Evolutionary conservation across 2,113 vertebrate genomes (phyloP), one percentile per base, ranked within the genome.

Genomic region (Tetrao urogallus): DNA sequence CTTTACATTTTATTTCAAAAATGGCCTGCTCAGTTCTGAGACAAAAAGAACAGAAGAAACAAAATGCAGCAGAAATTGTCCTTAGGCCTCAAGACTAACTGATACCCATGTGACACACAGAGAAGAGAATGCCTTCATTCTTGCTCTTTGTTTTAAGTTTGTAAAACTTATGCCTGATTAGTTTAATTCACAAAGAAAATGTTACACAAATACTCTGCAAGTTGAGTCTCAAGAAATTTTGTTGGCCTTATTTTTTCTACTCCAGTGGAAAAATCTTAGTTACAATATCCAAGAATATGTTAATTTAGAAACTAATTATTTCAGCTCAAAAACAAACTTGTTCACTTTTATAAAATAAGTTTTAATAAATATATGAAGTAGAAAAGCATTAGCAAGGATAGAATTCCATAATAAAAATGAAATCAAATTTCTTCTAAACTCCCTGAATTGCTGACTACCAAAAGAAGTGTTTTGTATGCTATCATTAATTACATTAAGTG

Each of bases 371-470:
- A 74, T 45, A 67, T 50, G 10, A 95, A 91, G 6, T 8, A 42
- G 63, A 57, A 89, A 89, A 34, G 21, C 7, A 27, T 66, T 83
- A 73, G 40, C n/a, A 56, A 61, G 73, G 74, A 92, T 11, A 32
- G n/a, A 91, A 61, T 7, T 78, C 2, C 8, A 28, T n/a, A 22
- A 82, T 82, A 92, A 95, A 91, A 75, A 84, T 89, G 83, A 93
- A 88, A 25, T 93, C 93, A 89, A 80, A 93, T 95, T 84, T 71
- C 86, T 92, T 65, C 92, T 85, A 88, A 96, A 70, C 47, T 87
- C 79, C 82, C 73, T 56, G 76, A 91, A 90, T 52, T 82, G 17
- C 78, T 94, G 90, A 72, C 63, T 30, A 92, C 27, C 60, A 78
- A 87, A 97, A 95, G 82, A 74, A 90, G 13, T 76, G 24, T 40